Conservation (phyloP, 2,888 invertebrate species). For the Spisula solida region DNA sequence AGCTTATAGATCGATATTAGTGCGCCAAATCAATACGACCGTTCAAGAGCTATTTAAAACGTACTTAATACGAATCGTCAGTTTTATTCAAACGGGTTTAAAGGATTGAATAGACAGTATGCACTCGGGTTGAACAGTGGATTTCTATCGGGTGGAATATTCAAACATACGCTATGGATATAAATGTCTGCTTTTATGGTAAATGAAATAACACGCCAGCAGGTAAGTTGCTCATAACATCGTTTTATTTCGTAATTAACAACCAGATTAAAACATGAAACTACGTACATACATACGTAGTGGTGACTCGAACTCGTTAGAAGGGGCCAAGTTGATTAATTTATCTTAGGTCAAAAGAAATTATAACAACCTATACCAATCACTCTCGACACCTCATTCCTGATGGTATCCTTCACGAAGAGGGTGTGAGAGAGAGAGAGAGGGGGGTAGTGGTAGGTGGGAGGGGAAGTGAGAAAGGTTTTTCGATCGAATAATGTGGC, state of each 20-base stretch:
- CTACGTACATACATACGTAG: too few relatives aligned
- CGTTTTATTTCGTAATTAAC: too few relatives aligned
- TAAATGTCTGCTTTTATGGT: background rate
- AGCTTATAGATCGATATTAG: background rate
- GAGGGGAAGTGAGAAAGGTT: too few relatives aligned
- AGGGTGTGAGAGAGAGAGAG: too few relatives aligned
- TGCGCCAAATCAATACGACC: background rate
- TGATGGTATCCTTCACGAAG: too few relatives aligned
- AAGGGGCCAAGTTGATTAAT: too few relatives aligned
- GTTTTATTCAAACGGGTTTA: background rate
- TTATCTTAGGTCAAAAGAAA: too few relatives aligned
- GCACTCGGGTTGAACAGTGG: background rate
- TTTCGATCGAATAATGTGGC: background rate
- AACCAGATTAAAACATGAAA: too few relatives aligned
- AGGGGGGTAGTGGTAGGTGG: too few relatives aligned
- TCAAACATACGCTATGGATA: background rate
- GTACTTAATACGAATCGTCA: background rate
- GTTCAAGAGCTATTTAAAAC: background rate
- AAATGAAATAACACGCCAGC: background rate
- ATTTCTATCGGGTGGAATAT: background rate
- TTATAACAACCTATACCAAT: too few relatives aligned
- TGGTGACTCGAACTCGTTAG: too few relatives aligned
- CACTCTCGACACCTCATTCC: too few relatives aligned
- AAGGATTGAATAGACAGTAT: background rate
- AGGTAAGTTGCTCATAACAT: background rate